A percentile compares a stretch with the other conserved stretches of the same genome.
These are phyloP conservation scores for Piezodorus guildinii DNA, from an alignment of 1,140 invertebrate species.

Conservation along the genomic window DNA sequence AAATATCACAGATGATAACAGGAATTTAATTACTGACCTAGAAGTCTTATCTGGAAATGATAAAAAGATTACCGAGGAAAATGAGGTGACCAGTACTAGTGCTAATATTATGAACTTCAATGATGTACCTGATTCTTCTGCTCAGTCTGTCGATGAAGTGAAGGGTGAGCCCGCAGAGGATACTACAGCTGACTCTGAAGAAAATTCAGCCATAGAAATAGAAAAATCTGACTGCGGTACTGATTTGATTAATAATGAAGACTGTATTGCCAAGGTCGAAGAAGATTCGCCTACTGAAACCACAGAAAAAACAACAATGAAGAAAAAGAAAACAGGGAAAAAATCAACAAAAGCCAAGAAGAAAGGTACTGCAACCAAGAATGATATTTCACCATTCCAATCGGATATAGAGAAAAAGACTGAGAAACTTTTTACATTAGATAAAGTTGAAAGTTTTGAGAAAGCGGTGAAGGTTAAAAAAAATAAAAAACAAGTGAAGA, in stretches of 20 bases:
- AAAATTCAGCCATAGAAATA: no score
- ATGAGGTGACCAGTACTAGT: no score
- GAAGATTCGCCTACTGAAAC: neutral
- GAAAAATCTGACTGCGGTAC: neutral
- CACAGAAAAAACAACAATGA: neutral
- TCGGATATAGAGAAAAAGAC: conserved; percentile 11
- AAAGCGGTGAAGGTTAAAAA: conserved; percentile 14
- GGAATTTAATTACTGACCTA: no score
- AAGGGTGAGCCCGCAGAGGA: no score
- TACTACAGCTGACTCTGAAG: no score
- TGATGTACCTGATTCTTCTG: no score
- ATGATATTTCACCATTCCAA: neutral
- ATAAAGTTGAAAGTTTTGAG: neutral
- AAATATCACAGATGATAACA: no score
- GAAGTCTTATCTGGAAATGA: no score
- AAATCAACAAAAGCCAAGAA: conserved; percentile 8
- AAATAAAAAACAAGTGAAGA: conserved; percentile 16
- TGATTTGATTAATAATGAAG: neutral
- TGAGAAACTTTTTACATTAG: neutral
- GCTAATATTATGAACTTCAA: no score
- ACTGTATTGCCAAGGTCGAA: neutral
- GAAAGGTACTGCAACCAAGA: neutral
- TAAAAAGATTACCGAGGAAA: no score
- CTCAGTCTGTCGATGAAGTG: no score
- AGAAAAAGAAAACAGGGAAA: neutral